Base-by-base conservation (phyloP, 2,888 invertebrate species). In the Drosophila mulleri region DNA sequence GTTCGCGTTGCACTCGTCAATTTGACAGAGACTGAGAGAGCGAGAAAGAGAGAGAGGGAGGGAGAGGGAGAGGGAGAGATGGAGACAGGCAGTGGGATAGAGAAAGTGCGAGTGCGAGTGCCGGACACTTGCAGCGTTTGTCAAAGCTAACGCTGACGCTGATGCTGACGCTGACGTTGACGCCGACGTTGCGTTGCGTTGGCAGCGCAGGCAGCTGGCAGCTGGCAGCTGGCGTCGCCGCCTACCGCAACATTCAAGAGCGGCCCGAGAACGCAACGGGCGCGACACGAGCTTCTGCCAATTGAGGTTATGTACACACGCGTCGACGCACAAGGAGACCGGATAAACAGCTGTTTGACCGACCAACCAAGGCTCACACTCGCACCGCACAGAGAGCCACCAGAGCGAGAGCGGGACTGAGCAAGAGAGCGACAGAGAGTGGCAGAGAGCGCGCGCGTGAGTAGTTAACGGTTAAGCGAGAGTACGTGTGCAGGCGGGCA, bases 251-350 rank as follows among this genome's bases (percentile, higher is more conserved):
- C 88, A 89, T 87, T 50, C 64, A 72, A 75, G 65, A 69, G 75
- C 75, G 58, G 48, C 64, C 57, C 69, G 70, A 80, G 44, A n/a
- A 64, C 58, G 44, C 54, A 53, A 63, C 56, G 52, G 48, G 45
- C 59, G 41, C 67, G 58, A 58, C 59, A 57, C 70, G 52, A 63
- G 50, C 60, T 52, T 47, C 11, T 16, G 47, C 58, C 20, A 45
- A 77, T 86, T 87, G 82, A 87, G 86, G 86, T 90, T 90, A 87
- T 84, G 89, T 90, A 78, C 71, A 80, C 75, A 79, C 71, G 83
- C 83, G 82, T 75, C 90, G 83, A 70, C 83, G 88, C 86, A 78
- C 60, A 39, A 47, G 32, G 39, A 64, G 54, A 47, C 77, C 77
- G 77, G 72, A 77, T 77, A 77, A 77, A 77, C 77, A 77, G 77